phyloP scores from a whole-genome alignment of 2,888 invertebrate genomes.

The Argyresthia goedartella region DNA sequence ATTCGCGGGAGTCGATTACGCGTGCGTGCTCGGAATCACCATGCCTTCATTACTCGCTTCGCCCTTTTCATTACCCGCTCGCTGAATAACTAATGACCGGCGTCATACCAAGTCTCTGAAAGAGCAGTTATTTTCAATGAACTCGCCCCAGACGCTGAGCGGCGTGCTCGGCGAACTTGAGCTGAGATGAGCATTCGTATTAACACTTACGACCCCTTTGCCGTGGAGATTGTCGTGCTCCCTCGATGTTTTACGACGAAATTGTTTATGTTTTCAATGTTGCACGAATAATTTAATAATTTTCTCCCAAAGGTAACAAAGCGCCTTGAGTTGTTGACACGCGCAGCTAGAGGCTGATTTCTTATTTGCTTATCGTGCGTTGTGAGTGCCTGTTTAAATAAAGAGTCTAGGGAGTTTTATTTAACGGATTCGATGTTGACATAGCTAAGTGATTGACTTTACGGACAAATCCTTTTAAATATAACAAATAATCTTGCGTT shows the following conservation, averaged over 20 bases:
- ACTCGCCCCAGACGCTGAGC: constrained; percentile 18
- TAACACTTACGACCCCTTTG: constrained; percentile 5
- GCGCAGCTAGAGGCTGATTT: neutral
- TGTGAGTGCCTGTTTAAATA: too few species aligned
- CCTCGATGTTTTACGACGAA: neutral
- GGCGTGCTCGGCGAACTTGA: constrained; percentile 13
- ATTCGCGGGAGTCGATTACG: constrained; percentile 39
- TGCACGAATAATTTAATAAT: neutral
- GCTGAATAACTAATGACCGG: constrained; percentile 55
- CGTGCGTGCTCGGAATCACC: constrained; percentile 56
- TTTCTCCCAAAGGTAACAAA: constrained; percentile 2
- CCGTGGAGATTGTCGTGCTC: neutral
- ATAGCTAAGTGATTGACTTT: too few species aligned
- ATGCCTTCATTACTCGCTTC: constrained; percentile 49
- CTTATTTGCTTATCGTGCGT: neutral
- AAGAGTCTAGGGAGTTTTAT: too few species aligned
- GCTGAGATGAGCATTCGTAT: constrained; percentile 7
- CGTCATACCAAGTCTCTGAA: constrained; percentile 38
- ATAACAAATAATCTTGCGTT: too few species aligned
- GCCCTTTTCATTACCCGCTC: constrained; percentile 54
- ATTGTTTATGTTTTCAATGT: constrained; percentile 5
- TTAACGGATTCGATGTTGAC: too few species aligned
- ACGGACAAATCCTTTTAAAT: too few species aligned
- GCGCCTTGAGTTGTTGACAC: neutral
- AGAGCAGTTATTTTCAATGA: constrained; percentile 49